A percentile compares a stretch with the other conserved stretches of the same genome.
These are phyloP conservation scores for Craniophora ligustri DNA, from an alignment of 2,888 invertebrate species.

Conservation along the genomic window DNA sequence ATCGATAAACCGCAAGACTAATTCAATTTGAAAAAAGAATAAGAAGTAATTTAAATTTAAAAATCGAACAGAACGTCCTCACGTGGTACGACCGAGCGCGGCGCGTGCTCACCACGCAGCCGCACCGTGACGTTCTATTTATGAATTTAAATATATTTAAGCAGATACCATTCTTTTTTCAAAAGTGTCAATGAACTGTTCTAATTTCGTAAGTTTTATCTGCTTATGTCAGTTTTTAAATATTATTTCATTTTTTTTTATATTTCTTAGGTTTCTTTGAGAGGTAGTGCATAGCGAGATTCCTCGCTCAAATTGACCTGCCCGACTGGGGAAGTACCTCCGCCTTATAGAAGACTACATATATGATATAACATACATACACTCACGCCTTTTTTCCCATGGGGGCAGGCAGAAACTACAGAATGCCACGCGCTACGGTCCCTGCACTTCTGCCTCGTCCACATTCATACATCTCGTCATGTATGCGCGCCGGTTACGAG, in stretches of 20 bases:
- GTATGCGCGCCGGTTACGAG: too few relatives aligned
- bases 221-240: neutral
- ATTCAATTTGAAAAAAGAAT: neutral
- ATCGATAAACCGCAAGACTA: neutral
- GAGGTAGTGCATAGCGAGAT: too few relatives aligned
- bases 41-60: constrained; percentile 6
- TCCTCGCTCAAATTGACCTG: too few relatives aligned
- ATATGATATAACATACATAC: too few relatives aligned
- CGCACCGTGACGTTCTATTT: constrained; percentile 42
- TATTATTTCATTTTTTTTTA: neutral
- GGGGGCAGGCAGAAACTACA: too few relatives aligned
- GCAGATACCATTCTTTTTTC: constrained; percentile 25
- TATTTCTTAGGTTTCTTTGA: too few relatives aligned
- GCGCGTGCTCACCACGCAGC: constrained; percentile 24
- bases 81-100: constrained; percentile 3
- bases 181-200: constrained; percentile 36
- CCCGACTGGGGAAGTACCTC: too few relatives aligned
- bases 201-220: neutral
- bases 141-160: constrained; percentile 37
- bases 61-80: constrained; percentile 19
- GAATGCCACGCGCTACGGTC: too few relatives aligned
- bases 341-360: too few relatives aligned
- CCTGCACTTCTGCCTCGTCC: too few relatives aligned
- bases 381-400: too few relatives aligned
- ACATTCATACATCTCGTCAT: too few relatives aligned